Evolutionary conservation across 2,113 vertebrate species (phyloP).

Genomic region (Thryonomys swinderianus): DNA sequence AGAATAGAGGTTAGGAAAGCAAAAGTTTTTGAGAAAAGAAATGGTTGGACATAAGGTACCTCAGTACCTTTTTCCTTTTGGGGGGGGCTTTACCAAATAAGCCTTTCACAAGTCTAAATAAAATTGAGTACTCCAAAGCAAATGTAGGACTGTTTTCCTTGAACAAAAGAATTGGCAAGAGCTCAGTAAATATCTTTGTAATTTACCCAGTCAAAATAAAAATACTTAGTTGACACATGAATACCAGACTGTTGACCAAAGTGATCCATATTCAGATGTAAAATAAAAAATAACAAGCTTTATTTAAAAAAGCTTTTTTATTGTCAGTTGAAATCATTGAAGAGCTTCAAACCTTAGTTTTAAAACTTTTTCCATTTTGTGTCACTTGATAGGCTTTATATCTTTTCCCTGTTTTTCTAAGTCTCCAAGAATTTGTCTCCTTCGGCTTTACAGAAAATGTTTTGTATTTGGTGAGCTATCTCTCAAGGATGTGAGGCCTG

Average conservation of each 20-base stretch:
- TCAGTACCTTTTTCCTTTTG: not conserved
- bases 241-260: slow-evolving; percentile 56
- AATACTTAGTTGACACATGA: slow-evolving; percentile 34
- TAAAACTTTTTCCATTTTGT: slow-evolving; percentile 26
- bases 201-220: slow-evolving; percentile 59
- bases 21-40: slow-evolving; percentile 7
- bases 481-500: not conserved
- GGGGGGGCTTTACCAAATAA: not conserved
- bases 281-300: not conserved
- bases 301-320: not conserved
- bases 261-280: slow-evolving; percentile 16
- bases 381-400: not conserved
- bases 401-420: not conserved
- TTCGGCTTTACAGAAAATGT: not conserved
- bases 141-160: slow-evolving; percentile 38
- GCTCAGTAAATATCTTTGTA: not conserved
- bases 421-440: not conserved
- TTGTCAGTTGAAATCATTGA: slow-evolving; percentile 31
- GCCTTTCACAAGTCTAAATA: not conserved
- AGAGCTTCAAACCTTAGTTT: not conserved
- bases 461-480: not conserved
- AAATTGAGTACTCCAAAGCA: not conserved
- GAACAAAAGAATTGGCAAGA: slow-evolving; percentile 35
- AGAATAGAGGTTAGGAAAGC: slow-evolving; percentile 17
- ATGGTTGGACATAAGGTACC: not conserved